phyloP scores from a whole-genome alignment of 2,888 invertebrate genomes.

The Thalpophila matura region DNA sequence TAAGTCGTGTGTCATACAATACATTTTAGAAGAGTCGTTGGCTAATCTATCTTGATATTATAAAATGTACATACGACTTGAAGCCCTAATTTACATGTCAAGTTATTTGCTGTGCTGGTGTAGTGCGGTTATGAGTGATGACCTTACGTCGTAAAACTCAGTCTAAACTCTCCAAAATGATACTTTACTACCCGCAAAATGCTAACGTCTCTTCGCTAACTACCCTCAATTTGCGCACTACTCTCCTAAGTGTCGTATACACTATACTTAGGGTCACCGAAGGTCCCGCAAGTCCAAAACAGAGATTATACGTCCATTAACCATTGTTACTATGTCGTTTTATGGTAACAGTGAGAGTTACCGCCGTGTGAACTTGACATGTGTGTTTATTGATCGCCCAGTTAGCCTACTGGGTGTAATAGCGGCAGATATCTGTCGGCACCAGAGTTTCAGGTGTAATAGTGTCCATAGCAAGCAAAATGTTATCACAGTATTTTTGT shows the following conservation, averaged over 20 bases:
- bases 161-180: constrained; percentile 1
- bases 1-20: too few species aligned
- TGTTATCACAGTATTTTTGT: too few species aligned
- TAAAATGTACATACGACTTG: too few species aligned
- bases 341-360: constrained; percentile 34
- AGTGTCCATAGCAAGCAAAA: neutral
- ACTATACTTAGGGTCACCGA: constrained; percentile 29
- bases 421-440: constrained; percentile 5
- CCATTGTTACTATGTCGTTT: constrained; percentile 32
- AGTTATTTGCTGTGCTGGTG: too few species aligned
- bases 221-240: constrained; percentile 29
- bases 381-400: constrained; percentile 43
- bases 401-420: constrained; percentile 30
- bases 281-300: constrained; percentile 23
- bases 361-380: constrained; percentile 54
- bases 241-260: constrained; percentile 38
- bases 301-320: constrained; percentile 43
- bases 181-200: constrained; percentile 14
- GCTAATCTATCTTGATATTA: too few species aligned
- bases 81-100: too few species aligned
- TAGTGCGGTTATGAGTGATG: too few species aligned
- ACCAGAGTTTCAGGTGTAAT: neutral
- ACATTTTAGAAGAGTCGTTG: too few species aligned
- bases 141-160: too few species aligned
- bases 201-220: constrained; percentile 23